A percentile compares a stretch with the other conserved stretches of the same genome.
Evolutionary conservation across 2,888 invertebrate species (phyloP).

Genomic region (Brenthis ino): DNA sequence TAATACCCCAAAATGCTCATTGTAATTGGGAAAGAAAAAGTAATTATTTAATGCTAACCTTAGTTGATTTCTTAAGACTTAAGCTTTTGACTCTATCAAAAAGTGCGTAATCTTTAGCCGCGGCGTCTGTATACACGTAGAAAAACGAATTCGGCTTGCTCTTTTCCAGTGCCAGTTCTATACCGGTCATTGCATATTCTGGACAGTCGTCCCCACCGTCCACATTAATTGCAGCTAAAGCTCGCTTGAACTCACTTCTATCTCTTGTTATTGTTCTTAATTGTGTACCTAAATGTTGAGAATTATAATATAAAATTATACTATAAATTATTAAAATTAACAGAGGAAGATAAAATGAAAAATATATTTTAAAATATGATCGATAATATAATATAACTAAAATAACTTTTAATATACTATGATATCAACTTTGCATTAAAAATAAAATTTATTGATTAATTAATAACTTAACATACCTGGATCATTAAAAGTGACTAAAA

Average conservation of each 20-base stretch:
- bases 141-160: slow-evolving; percentile 57
- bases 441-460: too few relatives aligned
- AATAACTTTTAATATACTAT: too few relatives aligned
- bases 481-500: slow-evolving; percentile 66
- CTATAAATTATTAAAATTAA: too few relatives aligned
- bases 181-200: slow-evolving; percentile 60
- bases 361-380: too few relatives aligned
- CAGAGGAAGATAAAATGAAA: too few relatives aligned
- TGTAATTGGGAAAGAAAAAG: too few relatives aligned
- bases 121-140: slow-evolving; percentile 68
- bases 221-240: slow-evolving; percentile 44
- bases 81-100: slow-evolving; percentile 50
- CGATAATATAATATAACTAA: too few relatives aligned
- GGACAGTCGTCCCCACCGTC: slow-evolving; percentile 55
- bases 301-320: too few relatives aligned
- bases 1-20: too few relatives aligned
- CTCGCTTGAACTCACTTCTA: slow-evolving; percentile 46
- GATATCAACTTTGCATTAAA: too few relatives aligned
- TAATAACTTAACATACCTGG: slow-evolving; percentile 52
- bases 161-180: slow-evolving; percentile 51
- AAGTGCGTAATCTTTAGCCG: slow-evolving; percentile 51
- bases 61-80: slow-evolving; percentile 52
- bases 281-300: slow-evolving; percentile 43
- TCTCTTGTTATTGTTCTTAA: slow-evolving; percentile 49
- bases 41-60: slow-evolving; percentile 37